Evolutionary conservation across 2,888 invertebrate genomes (phyloP), one percentile per base, ranked within the genome.

Genomic region (Euphydryas editha): DNA sequence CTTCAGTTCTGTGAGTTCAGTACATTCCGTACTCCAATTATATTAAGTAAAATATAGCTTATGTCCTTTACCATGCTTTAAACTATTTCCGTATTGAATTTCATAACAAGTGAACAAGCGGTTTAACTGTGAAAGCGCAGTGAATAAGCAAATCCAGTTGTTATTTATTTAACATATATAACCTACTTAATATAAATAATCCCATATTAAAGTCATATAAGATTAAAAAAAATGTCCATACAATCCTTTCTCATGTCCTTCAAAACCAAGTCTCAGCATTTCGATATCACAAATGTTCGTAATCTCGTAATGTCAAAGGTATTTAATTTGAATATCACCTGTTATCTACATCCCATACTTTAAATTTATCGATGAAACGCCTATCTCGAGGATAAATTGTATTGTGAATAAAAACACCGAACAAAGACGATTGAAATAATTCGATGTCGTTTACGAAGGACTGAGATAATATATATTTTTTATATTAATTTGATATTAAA

Each of bases 281-380:
- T 86, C 72, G 69, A 72, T 87, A 86, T 84, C 83, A 82, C 76
- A 81, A 87, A 87, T 89, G 89, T 87, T 90, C 85, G 86, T 91
- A 90, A 92, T 92, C 92, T 92, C 62, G 47, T 55, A 62, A 57
- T 62, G 21, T 56, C 91, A 90, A 90, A 88, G 90, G 87, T 89
- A 92, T 92, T 92, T 90, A 91, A 91, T 92, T 92, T 92, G 90
- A 90, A 91, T 92, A 92, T 90, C 91, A 86, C 82, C 75, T 82
- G 82, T 90, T 91, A 92, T 92, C 91, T 87, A 75, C 81, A 73
- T 84, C 81, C 81, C 83, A 85, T 86, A 86, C 84, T 85, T 87
- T 85, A 83, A 82, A 84, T 83, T 90, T 56, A 90, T 90, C 89
- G 86, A 85, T 87, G 81, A 86, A 86, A 82, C 86, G 85, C 86